A percentile compares a stretch with the other conserved stretches of the same genome.
Conservation (phyloP, 2,113 vertebrate species). For the Pao palembangensis region DNA sequence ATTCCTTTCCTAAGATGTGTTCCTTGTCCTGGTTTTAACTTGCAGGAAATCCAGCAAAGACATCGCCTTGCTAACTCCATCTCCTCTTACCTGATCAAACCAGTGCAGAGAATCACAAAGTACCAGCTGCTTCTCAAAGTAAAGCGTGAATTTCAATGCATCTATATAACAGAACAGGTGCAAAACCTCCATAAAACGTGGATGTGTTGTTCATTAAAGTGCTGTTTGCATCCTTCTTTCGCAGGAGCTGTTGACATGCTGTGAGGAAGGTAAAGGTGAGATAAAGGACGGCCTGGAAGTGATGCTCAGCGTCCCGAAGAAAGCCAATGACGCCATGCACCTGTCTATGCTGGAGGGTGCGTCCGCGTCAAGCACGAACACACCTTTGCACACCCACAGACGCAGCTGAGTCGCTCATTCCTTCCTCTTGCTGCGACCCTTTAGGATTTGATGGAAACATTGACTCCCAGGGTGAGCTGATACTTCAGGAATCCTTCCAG, state of each 20-base stretch:
- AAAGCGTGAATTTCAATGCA: neutral
- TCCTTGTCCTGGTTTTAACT: conserved; percentile 3
- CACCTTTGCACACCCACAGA: neutral
- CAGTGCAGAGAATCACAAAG: conserved; percentile 99
- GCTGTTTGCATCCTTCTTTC: neutral
- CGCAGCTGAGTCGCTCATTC: neutral
- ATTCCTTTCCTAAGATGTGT: no score
- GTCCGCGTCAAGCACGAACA: neutral
- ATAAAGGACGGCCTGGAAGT: conserved; percentile 98
- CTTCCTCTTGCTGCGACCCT: conserved; percentile 3
- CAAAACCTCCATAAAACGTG: no score
- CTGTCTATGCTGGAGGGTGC: conserved; percentile 98
- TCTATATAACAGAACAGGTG: no score
- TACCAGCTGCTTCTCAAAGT: conserved; percentile 98
- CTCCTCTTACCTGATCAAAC: conserved; percentile 98
- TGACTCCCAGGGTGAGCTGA: conserved; percentile 97
- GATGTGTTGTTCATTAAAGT: no score
- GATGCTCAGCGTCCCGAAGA: conserved; percentile 99
- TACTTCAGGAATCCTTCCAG: conserved; percentile 98
- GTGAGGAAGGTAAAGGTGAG: conserved; percentile 97
- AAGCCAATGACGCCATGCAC: conserved; percentile 98
- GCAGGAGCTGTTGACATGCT: conserved; percentile 95
- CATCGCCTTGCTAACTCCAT: conserved; percentile 97
- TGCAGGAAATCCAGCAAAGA: conserved; percentile 94
- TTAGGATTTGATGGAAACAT: conserved; percentile 97